Conservation (phyloP, 1,140 invertebrate species). For the Euwallacea fornicatus region DNA sequence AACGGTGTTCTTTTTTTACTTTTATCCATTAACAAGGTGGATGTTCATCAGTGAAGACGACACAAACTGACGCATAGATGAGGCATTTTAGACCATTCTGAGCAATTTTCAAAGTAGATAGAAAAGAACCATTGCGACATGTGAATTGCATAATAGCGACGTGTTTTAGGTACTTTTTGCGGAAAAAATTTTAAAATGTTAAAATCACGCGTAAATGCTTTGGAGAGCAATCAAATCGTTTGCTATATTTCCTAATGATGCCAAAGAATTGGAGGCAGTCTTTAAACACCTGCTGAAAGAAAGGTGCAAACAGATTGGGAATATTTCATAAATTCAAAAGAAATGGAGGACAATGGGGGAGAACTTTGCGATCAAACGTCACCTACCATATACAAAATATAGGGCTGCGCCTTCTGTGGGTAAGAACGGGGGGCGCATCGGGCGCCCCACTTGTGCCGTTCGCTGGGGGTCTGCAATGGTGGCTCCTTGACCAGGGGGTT, state of each 20-base stretch:
- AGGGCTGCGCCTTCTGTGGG: conserved; percentile 22
- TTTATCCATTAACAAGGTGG: no score
- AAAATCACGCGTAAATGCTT: neutral
- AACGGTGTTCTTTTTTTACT: no score
- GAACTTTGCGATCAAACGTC: no score
- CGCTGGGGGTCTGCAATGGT: conserved; percentile 39
- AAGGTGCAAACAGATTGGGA: no score
- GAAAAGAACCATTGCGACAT: neutral
- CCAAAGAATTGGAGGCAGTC: no score
- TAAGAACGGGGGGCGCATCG: conserved; percentile 34
- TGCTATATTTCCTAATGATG: no score
- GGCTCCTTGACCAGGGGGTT: conserved; percentile 19
- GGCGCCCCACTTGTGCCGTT: conserved; percentile 30
- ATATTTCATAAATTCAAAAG: no score
- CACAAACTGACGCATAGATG: no score
- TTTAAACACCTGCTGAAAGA: no score
- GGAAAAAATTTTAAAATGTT: conserved; percentile 26
- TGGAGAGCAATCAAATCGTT: no score
- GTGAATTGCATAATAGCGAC: conserved; percentile 24
- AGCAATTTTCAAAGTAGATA: neutral
- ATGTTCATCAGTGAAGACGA: no score
- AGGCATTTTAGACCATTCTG: neutral
- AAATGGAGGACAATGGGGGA: no score
- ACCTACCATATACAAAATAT: conserved; percentile 33
- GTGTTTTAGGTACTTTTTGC: neutral